These are phyloP conservation scores for Bactericera cockerelli DNA, from an alignment of 1,140 invertebrate species.

Conservation along the genomic window DNA sequence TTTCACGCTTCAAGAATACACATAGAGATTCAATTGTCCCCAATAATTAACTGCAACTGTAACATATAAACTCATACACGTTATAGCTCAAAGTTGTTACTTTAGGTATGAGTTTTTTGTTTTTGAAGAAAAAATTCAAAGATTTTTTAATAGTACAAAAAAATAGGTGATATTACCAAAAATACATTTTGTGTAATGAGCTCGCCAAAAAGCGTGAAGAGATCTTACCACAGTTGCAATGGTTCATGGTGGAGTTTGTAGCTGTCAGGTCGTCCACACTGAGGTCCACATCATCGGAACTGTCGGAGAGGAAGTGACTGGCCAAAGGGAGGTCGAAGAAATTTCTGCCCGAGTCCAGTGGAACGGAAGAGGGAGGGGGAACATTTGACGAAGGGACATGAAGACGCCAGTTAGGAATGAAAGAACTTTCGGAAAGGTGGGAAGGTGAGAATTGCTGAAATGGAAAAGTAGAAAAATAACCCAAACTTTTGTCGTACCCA, in stretches of 20 bases:
- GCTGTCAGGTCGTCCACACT: not conserved
- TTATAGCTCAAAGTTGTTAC: no score
- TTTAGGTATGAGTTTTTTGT: no score
- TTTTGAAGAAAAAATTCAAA: no score
- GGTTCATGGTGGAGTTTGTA: not conserved
- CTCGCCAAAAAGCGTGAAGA: no score
- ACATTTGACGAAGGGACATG: not conserved
- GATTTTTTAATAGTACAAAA: no score
- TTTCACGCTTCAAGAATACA: no score
- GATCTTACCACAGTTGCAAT: conserved; percentile 2
- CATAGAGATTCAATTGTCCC: no score
- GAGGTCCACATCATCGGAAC: not conserved
- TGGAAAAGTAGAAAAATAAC: not conserved
- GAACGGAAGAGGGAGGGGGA: not conserved
- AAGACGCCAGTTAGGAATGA: not conserved
- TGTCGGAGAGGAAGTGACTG: not conserved
- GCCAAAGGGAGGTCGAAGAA: not conserved
- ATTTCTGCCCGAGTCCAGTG: not conserved
- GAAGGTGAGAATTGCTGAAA: conserved; percentile 3
- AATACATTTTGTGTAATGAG: no score
- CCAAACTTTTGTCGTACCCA: no score
- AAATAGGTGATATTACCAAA: no score
- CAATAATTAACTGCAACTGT: no score
- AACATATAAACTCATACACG: no score
- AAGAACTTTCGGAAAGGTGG: not conserved